These are phyloP conservation scores for Tupaia tana DNA, from an alignment of 2,113 vertebrate species.

Conservation along the genomic window DNA sequence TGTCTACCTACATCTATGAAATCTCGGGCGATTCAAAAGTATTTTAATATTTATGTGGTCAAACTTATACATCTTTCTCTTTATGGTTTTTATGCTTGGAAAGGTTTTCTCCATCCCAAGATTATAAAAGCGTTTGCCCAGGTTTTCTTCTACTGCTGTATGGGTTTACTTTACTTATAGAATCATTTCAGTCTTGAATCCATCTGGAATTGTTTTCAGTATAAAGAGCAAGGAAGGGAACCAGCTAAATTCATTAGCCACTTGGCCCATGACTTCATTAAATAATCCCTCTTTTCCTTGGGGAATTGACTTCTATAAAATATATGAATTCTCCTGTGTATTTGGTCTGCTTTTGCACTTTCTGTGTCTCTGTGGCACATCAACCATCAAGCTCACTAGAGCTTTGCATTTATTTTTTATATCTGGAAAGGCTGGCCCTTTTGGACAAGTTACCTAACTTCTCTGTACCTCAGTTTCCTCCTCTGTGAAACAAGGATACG, in stretches of 20 bases:
- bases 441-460: constrained; percentile 22
- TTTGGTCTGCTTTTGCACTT: neutral
- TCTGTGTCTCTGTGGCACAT: neutral
- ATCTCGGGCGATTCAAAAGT: neutral
- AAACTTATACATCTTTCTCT: constrained; percentile 61
- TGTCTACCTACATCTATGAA: constrained; percentile 36
- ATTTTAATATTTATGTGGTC: constrained; percentile 1
- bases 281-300: constrained; percentile 58
- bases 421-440: neutral
- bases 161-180: constrained; percentile 42
- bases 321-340: neutral
- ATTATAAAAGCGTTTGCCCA: constrained; percentile 25
- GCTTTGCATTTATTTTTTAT: constrained; percentile 13
- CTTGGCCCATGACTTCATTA: constrained; percentile 34
- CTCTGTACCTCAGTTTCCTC: constrained; percentile 31
- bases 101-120: constrained; percentile 50
- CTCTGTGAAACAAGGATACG: constrained; percentile 22
- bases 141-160: constrained; percentile 52
- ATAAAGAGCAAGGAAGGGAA: constrained; percentile 1
- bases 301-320: constrained; percentile 6
- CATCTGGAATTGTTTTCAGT: constrained; percentile 67
- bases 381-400: neutral
- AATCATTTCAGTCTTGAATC: neutral
- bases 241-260: constrained; percentile 11
- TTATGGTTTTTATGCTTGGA: constrained; percentile 45